Percentiles rank a stretch among this genome's conserved stretches.
phyloP scores from a whole-genome alignment of 2,888 invertebrate genomes.

The Actias luna region DNA sequence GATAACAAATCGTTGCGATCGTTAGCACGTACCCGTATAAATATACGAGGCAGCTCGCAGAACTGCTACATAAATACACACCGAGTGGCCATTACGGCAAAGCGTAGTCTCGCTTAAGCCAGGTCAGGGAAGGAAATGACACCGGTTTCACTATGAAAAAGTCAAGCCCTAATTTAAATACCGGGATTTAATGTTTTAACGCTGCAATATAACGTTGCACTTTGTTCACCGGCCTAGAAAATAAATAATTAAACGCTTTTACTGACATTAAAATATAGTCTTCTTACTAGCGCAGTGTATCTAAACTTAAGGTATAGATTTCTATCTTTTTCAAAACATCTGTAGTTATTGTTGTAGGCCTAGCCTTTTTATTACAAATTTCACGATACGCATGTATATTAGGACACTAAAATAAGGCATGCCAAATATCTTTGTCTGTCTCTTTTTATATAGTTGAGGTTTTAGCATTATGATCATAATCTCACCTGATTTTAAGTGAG shows the following conservation, averaged over 20 bases:
- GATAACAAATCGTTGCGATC: neutral
- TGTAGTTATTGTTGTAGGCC: no score
- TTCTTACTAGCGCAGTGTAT: no score
- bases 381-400: no score
- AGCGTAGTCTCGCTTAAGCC: slow-evolving; percentile 7
- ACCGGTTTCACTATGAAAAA: neutral
- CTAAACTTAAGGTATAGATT: no score
- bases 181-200: neutral
- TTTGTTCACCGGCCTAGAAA: neutral
- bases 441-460: no score
- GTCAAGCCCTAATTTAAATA: neutral
- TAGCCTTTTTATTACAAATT: no score
- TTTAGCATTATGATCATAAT: no score
- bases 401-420: no score
- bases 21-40: slow-evolving; percentile 7
- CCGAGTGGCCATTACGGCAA: slow-evolving; percentile 7
- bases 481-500: no score
- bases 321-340: no score
- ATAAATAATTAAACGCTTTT: neutral
- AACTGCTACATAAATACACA: slow-evolving; percentile 23
- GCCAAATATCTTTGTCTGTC: no score
- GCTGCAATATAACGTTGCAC: neutral
- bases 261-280: neutral
- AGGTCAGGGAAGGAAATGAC: neutral
- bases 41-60: slow-evolving; percentile 26